These are phyloP conservation scores for Metacarcinus magister DNA, from an alignment of 2,888 invertebrate species.

Conservation along the genomic window DNA sequence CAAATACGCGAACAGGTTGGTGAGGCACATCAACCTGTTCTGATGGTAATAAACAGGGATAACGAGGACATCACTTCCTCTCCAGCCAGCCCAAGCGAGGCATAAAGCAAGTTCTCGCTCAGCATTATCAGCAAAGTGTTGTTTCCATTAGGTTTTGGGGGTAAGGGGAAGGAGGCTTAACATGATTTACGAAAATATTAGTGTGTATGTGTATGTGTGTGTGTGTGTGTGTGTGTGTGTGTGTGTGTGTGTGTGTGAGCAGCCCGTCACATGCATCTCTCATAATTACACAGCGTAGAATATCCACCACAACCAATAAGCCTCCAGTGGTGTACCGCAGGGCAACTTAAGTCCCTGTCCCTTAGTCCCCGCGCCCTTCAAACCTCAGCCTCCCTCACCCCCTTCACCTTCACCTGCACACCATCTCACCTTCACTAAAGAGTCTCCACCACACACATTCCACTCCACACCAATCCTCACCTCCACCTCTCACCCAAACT, in stretches of 20 bases:
- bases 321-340: background rate
- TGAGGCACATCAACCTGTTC: background rate
- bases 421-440: background rate
- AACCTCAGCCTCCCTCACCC: background rate
- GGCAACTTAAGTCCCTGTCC: background rate
- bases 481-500: too few species aligned
- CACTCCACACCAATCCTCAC: too few species aligned
- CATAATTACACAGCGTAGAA: background rate
- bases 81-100: background rate
- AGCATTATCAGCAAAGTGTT: background rate
- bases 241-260: background rate
- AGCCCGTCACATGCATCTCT: background rate
- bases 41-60: conserved; percentile 5
- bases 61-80: conserved; percentile 18
- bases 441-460: too few species aligned
- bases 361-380: background rate
- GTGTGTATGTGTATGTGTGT: background rate
- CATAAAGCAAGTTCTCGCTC: background rate
- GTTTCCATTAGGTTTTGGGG: background rate
- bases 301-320: background rate
- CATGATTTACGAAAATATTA: background rate
- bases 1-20: conserved; percentile 28
- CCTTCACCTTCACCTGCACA: background rate
- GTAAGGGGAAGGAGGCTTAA: background rate
- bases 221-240: conserved; percentile 1